Conservation (phyloP, 2,113 vertebrate genomes). For the Heloderma charlesbogerti region DNA sequence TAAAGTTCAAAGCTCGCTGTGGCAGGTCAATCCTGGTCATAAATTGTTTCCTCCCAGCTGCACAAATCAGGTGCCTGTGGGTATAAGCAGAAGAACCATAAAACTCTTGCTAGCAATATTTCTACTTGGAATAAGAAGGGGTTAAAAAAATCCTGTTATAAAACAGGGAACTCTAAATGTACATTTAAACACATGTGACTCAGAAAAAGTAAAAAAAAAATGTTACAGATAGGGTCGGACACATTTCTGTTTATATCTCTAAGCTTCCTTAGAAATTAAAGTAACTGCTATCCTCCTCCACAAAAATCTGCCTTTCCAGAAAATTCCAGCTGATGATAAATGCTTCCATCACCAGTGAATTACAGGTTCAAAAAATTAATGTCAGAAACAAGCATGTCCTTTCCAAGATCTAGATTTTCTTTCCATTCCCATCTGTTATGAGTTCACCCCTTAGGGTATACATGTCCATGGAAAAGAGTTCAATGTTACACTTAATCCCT, state of each 20-base stretch:
- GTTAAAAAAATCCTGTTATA: not conserved
- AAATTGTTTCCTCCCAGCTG: rapidly evolving
- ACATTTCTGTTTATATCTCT: constrained; percentile 17
- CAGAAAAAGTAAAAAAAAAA: constrained; percentile 7
- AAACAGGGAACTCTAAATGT: not conserved
- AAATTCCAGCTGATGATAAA: not conserved
- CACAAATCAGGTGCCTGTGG: not conserved
- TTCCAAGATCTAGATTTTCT: constrained; percentile 41
- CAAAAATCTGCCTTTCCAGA: constrained; percentile 17
- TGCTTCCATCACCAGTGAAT: not conserved
- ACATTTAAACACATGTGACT: constrained; percentile 16
- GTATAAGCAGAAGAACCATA: not conserved
- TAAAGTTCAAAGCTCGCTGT: rapidly evolving
- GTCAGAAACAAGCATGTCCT: not conserved
- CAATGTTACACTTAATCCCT: constrained; percentile 38
- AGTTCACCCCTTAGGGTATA: constrained; percentile 45
- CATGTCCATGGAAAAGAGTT: constrained; percentile 47
- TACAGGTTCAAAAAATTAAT: constrained; percentile 23
- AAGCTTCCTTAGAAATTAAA: constrained; percentile 4
- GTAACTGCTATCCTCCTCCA: not conserved
- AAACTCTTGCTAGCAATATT: not conserved
- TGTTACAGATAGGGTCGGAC: constrained; percentile 14
- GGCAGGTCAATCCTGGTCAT: rapidly evolving
- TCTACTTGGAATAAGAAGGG: not conserved
- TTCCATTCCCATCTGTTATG: not conserved